A percentile compares a stretch with the other conserved stretches of the same genome.
These are phyloP conservation scores for Coecobrya sp. DNA, from an alignment of 2,888 invertebrate genomes.

Conservation along the genomic window DNA sequence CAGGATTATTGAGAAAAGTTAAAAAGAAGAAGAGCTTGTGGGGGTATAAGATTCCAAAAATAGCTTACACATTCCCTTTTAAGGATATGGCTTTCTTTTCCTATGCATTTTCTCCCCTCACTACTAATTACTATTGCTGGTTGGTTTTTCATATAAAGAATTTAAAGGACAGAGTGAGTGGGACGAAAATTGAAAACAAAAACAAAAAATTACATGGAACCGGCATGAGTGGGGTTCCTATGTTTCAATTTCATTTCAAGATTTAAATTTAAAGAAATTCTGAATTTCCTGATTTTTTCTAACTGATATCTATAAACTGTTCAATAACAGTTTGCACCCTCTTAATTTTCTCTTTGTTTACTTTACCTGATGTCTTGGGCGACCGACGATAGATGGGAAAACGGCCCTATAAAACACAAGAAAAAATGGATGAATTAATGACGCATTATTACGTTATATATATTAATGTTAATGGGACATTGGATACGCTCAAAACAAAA, in stretches of 20 bases:
- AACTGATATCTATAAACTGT: no score
- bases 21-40: conserved; percentile 42
- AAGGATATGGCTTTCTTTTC: conserved; percentile 81
- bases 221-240: no score
- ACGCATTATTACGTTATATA: no score
- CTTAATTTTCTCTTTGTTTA: no score
- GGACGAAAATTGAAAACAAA: not conserved
- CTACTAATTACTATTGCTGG: conserved; percentile 39
- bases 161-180: not conserved
- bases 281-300: no score
- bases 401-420: no score
- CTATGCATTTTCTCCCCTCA: not conserved
- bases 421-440: no score
- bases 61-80: conserved; percentile 84
- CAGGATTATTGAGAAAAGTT: conserved; percentile 6
- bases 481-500: no score
- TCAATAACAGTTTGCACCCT: no score
- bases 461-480: no score
- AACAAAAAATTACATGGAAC: not conserved
- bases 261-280: no score
- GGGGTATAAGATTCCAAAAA: conserved; percentile 84
- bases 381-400: conserved; percentile 92
- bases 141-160: not conserved
- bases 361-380: conserved; percentile 89
- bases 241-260: no score